Evolutionary conservation across 2,113 vertebrate species (phyloP).

Genomic region (Eulemur macaco): DNA sequence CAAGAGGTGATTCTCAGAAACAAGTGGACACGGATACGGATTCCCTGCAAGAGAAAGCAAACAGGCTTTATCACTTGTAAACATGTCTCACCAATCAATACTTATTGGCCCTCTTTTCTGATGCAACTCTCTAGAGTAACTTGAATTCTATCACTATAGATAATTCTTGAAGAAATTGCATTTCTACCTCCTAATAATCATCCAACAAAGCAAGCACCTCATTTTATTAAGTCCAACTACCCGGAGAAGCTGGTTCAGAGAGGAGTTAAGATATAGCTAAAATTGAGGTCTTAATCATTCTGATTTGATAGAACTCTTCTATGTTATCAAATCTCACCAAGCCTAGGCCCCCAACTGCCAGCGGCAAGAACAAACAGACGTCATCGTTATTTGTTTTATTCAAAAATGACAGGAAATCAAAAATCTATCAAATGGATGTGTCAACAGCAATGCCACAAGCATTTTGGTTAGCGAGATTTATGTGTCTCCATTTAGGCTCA

Average conservation of each 20-base stretch:
- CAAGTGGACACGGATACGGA: background rate
- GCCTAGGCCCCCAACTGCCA: background rate
- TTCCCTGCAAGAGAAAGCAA: conserved; percentile 77
- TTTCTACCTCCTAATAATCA: conserved; percentile 62
- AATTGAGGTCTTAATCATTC: conserved; percentile 28
- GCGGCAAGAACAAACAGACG: conserved; percentile 42
- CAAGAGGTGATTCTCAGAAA: conserved; percentile 19
- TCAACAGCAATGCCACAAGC: conserved; percentile 52
- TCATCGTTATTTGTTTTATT: conserved; percentile 63
- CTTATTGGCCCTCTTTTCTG: conserved; percentile 74
- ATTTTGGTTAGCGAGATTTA: conserved; percentile 64
- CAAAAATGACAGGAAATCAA: conserved; percentile 71
- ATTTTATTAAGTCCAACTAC: conserved; percentile 56
- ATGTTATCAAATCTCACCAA: conserved; percentile 2
- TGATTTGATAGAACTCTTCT: background rate
- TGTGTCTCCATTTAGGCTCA: background rate
- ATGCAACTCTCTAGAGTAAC: conserved; percentile 65
- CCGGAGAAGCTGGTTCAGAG: background rate
- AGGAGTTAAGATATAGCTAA: background rate
- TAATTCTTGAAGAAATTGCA: conserved; percentile 62
- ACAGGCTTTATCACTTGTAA: conserved; percentile 61
- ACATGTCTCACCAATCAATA: conserved; percentile 64
- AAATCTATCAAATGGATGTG: conserved; percentile 48
- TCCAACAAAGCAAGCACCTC: conserved; percentile 40
- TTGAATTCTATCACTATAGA: conserved; percentile 49